phyloP scores from a whole-genome alignment of 2,888 invertebrate species.

The Melangyna quadrimaculata region DNA sequence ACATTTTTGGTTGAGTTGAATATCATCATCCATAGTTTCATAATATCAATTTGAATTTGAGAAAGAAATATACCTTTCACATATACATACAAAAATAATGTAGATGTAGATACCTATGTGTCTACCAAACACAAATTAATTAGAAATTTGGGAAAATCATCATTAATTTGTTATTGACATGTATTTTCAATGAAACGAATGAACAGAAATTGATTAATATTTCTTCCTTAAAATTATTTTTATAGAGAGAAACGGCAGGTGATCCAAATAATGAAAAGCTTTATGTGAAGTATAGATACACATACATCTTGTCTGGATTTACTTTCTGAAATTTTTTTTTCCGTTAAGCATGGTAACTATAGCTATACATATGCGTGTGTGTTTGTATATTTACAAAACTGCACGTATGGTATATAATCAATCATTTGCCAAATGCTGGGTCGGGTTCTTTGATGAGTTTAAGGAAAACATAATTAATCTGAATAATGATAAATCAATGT shows the following conservation, averaged over 20 bases:
- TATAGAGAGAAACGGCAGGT: neutral
- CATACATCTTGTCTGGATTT: neutral
- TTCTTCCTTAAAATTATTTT: neutral
- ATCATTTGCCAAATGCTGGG: slow-evolving; percentile 45
- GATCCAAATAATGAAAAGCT: neutral
- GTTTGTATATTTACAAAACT: slow-evolving; percentile 17
- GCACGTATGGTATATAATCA: slow-evolving; percentile 42
- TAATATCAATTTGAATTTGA: neutral
- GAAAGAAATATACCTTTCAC: neutral
- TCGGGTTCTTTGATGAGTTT: slow-evolving; percentile 36
- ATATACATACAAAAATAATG: too few relatives aligned
- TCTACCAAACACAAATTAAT: slow-evolving; percentile 1
- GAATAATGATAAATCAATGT: neutral
- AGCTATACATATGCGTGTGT: too few relatives aligned
- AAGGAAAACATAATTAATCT: slow-evolving; percentile 48
- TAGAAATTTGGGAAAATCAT: slow-evolving; percentile 3
- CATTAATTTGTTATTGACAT: slow-evolving; percentile 13
- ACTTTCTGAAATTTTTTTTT: neutral
- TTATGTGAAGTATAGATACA: too few relatives aligned
- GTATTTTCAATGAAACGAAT: neutral
- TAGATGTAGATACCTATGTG: too few relatives aligned
- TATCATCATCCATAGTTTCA: neutral
- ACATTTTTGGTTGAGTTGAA: neutral
- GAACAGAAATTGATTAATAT: slow-evolving; percentile 4
- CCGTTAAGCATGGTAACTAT: too few relatives aligned